phyloP scores from a whole-genome alignment of 2,888 invertebrate genomes.

The Stomorhina lunata region DNA sequence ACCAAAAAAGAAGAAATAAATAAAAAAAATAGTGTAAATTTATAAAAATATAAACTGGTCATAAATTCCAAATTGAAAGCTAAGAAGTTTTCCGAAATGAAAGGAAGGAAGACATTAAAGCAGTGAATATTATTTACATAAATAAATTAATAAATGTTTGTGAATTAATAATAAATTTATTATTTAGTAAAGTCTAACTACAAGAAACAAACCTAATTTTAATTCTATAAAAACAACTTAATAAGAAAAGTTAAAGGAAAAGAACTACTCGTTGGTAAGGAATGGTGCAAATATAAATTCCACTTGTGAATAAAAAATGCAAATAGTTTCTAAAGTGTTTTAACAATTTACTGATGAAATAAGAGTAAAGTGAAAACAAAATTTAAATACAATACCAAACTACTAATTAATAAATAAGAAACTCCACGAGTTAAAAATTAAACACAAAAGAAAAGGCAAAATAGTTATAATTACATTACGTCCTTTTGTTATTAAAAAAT shows the following conservation, averaged over 20 bases:
- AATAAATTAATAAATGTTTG: background rate
- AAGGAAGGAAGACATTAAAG: background rate
- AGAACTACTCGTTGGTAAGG: background rate
- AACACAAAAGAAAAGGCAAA: slow-evolving; percentile 32
- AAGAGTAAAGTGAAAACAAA: slow-evolving; percentile 11
- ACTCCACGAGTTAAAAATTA: slow-evolving; percentile 36
- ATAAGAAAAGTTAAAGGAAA: background rate
- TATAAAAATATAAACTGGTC: slow-evolving; percentile 24
- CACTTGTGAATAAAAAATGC: slow-evolving; percentile 21
- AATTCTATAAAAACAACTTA: background rate
- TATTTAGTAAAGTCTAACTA: background rate
- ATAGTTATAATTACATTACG: slow-evolving; percentile 17
- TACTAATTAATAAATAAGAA: slow-evolving; percentile 5
- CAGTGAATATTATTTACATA: background rate
- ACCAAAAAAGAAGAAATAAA: slow-evolving; percentile 36
- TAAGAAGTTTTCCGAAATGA: slow-evolving; percentile 1
- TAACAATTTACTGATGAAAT: slow-evolving; percentile 17
- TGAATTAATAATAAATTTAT: slow-evolving; percentile 12
- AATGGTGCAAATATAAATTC: slow-evolving; percentile 40
- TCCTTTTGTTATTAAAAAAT: slow-evolving; percentile 24
- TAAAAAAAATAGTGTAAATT: background rate
- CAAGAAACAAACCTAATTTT: background rate
- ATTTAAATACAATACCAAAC: slow-evolving; percentile 11
- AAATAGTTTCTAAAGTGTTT: background rate
- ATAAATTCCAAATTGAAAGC: too few species aligned